Evolutionary conservation across 2,113 vertebrate species (phyloP), one percentile per base, ranked within the genome.

Genomic region (Scophthalmus maximus): DNA sequence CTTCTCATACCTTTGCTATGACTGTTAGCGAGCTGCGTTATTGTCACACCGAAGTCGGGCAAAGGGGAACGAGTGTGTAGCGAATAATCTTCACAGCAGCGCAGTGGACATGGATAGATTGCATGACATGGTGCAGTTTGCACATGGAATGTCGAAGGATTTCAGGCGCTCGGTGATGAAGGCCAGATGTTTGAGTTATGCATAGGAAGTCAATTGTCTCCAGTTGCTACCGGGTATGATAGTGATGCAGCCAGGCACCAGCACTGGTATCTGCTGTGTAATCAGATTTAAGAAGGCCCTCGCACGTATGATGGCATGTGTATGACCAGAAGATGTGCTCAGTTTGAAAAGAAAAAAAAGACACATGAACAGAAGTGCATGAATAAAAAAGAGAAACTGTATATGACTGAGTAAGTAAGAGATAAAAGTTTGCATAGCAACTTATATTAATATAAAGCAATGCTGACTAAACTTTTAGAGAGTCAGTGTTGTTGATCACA

Each of bases 131-230:
- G 63, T 56, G 85, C 83, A 79, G 84, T 86, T 88, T 87, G 81
- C 81, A 64, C 73, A 49, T 81, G 81, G 81, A 87, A 85, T 79
- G 69, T 73, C 59, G 42, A 86, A 79, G 72, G 62, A 86, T 78
- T 79, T 82, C 59, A 61, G 77, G 56, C 67, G 27, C 36, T 74
- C 71, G 0, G 62, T 75, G 76, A 89, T 86, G 85, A 85, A 90
- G 76, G 68, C 86, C 88, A 90, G 87, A 87, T 90, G 88, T 87
- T 81, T 50, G 69, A 86, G 79, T 85, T 78, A 74, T 82, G 79
- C 78, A 69, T 73, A 78, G 64, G 65, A 89, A 83, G 77, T 87
- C 63, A 40, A 59, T 76, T 81, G 78, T 81, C 80, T 76, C 38
- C 70, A 80, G 78, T 78, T 56, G 74, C 62, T 83, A 67, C 82